phyloP scores from a whole-genome alignment of 2,113 vertebrate genomes.

The Saccopteryx bilineata region DNA sequence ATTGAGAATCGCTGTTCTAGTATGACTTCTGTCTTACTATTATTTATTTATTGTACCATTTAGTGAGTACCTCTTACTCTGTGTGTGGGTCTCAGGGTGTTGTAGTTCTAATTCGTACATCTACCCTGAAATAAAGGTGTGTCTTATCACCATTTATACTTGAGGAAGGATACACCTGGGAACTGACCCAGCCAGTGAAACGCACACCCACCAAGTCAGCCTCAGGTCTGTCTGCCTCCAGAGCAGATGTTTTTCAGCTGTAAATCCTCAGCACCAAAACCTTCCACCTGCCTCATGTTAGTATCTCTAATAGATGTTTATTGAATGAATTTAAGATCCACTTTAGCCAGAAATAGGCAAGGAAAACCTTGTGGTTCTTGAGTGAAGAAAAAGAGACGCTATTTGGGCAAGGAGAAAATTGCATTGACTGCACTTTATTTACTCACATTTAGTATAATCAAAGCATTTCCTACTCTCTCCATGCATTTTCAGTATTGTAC shows the following conservation, averaged over 20 bases:
- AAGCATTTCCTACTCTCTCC: background rate
- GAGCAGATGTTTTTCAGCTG: background rate
- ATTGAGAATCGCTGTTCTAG: background rate
- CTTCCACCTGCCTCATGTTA: background rate
- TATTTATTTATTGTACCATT: background rate
- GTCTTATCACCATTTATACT: background rate
- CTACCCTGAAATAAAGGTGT: background rate
- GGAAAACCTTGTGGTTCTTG: background rate
- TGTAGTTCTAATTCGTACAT: background rate
- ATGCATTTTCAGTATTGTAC: background rate
- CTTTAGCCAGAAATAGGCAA: background rate
- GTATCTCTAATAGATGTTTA: background rate
- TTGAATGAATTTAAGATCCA: conserved; percentile 29
- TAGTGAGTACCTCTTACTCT: background rate
- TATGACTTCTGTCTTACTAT: background rate
- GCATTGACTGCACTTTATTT: background rate
- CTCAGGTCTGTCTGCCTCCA: background rate
- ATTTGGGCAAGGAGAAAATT: background rate
- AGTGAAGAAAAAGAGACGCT: conserved; percentile 7
- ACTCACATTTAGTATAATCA: background rate
- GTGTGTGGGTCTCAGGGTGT: background rate
- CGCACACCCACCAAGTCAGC: background rate
- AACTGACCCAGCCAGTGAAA: background rate
- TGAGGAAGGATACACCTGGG: background rate
- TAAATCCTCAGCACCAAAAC: background rate